phyloP scores from a whole-genome alignment of 2,888 invertebrate genomes.

The Cephonodes hylas region DNA sequence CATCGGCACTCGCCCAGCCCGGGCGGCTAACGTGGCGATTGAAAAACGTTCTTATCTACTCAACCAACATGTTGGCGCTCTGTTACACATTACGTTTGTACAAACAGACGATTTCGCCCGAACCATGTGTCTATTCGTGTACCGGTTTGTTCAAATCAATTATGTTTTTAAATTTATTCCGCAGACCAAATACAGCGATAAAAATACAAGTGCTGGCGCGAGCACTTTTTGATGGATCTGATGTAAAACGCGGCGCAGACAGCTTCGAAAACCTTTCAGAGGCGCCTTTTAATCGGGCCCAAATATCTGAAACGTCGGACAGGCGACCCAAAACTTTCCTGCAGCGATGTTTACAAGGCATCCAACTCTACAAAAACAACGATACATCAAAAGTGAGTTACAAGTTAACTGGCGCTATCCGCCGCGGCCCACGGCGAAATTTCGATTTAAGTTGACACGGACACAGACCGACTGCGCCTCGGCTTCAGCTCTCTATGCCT shows the following conservation, averaged over 20 bases:
- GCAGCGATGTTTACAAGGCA: slow-evolving; percentile 65
- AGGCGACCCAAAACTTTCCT: slow-evolving; percentile 62
- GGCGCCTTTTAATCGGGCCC: slow-evolving; percentile 40
- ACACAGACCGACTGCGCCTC: slow-evolving; percentile 41
- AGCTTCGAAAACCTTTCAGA: slow-evolving; percentile 20
- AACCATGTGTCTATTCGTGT: background rate
- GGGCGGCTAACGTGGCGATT: background rate
- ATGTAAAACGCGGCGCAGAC: slow-evolving; percentile 14
- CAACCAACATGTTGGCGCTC: background rate
- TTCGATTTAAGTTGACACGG: slow-evolving; percentile 65
- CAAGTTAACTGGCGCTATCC: slow-evolving; percentile 67
- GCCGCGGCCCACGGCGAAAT: slow-evolving; percentile 53
- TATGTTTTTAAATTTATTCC: background rate
- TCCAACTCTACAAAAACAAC: slow-evolving; percentile 70
- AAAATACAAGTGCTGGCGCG: slow-evolving; percentile 12
- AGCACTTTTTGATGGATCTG: slow-evolving; percentile 21
- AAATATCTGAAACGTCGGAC: slow-evolving; percentile 45
- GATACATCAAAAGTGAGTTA: slow-evolving; percentile 77
- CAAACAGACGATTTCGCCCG: background rate
- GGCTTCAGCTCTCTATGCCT: slow-evolving; percentile 45
- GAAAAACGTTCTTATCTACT: background rate
- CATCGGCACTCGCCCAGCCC: background rate
- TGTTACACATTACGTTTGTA: background rate
- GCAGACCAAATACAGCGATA: slow-evolving; percentile 20
- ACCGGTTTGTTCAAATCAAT: background rate